These are phyloP conservation scores for Amniataba percoides DNA, from an alignment of 2,797 vertebrate genomes.

Conservation along the genomic window DNA sequence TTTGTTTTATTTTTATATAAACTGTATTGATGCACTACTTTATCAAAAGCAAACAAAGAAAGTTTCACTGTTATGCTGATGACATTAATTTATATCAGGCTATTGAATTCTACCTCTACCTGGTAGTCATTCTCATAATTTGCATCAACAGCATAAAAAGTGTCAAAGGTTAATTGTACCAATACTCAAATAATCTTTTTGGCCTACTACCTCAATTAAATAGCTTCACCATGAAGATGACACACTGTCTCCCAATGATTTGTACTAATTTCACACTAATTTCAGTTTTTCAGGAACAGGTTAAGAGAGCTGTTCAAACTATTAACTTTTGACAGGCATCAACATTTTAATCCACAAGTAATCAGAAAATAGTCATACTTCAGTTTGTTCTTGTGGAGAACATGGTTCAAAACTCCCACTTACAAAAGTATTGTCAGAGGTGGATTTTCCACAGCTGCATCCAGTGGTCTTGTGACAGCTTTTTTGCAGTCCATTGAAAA, in stretches of 20 bases:
- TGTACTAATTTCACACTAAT: constrained; percentile 51
- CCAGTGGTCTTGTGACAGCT: not conserved
- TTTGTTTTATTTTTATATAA: not conserved
- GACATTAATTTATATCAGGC: constrained; percentile 2
- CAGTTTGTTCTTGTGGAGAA: constrained; percentile 7
- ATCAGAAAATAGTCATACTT: constrained; percentile 19
- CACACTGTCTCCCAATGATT: constrained; percentile 19
- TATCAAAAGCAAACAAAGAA: not conserved
- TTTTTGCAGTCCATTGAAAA: constrained; percentile 1
- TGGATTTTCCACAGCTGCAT: not conserved
- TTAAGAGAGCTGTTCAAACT: constrained; percentile 49
- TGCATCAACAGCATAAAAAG: constrained; percentile 12
- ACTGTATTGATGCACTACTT: not conserved
- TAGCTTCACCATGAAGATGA: constrained; percentile 37
- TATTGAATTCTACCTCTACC: not conserved
- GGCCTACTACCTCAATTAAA: constrained; percentile 18
- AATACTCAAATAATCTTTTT: constrained; percentile 36
- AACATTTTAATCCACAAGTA: constrained; percentile 12
- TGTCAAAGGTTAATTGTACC: constrained; percentile 39
- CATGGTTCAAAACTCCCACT: not conserved
- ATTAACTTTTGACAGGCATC: constrained; percentile 30
- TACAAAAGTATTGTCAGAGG: not conserved
- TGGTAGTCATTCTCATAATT: constrained; percentile 14
- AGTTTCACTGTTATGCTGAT: constrained; percentile 20
- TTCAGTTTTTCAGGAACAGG: constrained; percentile 41